Conservation (phyloP, 2,797 vertebrate genomes). For the Remorina albescens region DNA sequence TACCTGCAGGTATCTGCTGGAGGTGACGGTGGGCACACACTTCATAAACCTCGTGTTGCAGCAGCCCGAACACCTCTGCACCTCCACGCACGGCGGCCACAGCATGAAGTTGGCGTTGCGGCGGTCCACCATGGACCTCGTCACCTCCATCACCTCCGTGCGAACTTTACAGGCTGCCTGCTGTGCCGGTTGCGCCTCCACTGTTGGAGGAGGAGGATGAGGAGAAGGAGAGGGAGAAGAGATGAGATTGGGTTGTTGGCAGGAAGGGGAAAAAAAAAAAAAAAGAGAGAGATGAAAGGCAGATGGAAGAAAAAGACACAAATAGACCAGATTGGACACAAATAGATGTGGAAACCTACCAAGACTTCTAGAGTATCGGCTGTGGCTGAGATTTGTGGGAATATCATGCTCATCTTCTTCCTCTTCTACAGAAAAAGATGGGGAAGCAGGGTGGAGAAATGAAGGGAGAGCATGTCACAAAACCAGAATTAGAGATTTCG, state of each 20-base stretch:
- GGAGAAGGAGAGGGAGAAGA: not conserved
- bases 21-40: constrained; percentile 86
- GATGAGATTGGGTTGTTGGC: not conserved
- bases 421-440: constrained; percentile 59
- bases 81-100: constrained; percentile 95
- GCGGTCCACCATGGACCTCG: constrained; percentile 91
- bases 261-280: not conserved
- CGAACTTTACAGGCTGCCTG: constrained; percentile 92
- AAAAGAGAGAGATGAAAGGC: not conserved
- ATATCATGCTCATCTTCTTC: constrained; percentile 69
- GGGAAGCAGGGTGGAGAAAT: not conserved
- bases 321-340: constrained; percentile 21
- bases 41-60: constrained; percentile 88
- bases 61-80: constrained; percentile 96
- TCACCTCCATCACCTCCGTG: constrained; percentile 92
- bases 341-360: constrained; percentile 64
- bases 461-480: constrained; percentile 24
- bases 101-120: constrained; percentile 93
- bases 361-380: constrained; percentile 79
- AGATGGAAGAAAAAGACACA: not conserved
- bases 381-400: constrained; percentile 64
- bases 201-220: constrained; percentile 22
- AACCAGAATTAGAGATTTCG: constrained; percentile 27
- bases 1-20: constrained; percentile 91
- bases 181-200: constrained; percentile 83